phyloP scores from a whole-genome alignment of 2,113 vertebrate species.

The Murina feae region DNA sequence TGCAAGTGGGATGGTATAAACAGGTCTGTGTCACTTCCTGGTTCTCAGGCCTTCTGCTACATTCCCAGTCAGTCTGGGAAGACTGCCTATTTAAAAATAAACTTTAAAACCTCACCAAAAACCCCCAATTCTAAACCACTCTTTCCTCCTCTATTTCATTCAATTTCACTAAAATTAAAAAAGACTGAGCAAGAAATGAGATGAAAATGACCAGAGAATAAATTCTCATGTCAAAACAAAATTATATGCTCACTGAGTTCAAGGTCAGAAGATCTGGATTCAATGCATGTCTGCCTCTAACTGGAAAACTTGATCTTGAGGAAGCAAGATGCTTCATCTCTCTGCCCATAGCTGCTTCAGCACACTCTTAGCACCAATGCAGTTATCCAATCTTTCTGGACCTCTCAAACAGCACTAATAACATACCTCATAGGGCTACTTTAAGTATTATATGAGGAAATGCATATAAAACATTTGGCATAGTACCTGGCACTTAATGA shows the following conservation, averaged over 20 bases:
- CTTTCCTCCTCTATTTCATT: slow-evolving; percentile 45
- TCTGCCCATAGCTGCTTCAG: background rate
- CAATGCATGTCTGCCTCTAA: background rate
- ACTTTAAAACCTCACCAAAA: slow-evolving; percentile 65
- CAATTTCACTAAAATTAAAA: slow-evolving; percentile 63
- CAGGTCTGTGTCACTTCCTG: slow-evolving; percentile 69
- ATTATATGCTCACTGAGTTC: slow-evolving; percentile 1
- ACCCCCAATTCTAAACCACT: slow-evolving; percentile 43
- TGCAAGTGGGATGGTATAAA: slow-evolving; percentile 61
- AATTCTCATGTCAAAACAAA: slow-evolving; percentile 43
- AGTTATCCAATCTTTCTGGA: background rate
- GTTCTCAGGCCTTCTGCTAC: slow-evolving; percentile 61
- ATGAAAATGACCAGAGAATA: slow-evolving; percentile 53
- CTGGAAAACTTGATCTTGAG: slow-evolving; percentile 6
- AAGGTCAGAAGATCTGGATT: slow-evolving; percentile 23
- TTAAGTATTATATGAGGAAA: slow-evolving; percentile 12
- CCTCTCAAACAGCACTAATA: background rate
- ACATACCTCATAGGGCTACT: background rate
- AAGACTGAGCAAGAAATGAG: background rate
- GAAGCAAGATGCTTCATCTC: background rate
- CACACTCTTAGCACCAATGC: background rate
- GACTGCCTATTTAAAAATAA: slow-evolving; percentile 74
- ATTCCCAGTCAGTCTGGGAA: slow-evolving; percentile 69
- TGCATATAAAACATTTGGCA: background rate
- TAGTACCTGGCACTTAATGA: background rate